Percentiles rank a stretch among this genome's conserved stretches.
phyloP scores from a whole-genome alignment of 2,113 vertebrate species.

The Carlito syrichta region DNA sequence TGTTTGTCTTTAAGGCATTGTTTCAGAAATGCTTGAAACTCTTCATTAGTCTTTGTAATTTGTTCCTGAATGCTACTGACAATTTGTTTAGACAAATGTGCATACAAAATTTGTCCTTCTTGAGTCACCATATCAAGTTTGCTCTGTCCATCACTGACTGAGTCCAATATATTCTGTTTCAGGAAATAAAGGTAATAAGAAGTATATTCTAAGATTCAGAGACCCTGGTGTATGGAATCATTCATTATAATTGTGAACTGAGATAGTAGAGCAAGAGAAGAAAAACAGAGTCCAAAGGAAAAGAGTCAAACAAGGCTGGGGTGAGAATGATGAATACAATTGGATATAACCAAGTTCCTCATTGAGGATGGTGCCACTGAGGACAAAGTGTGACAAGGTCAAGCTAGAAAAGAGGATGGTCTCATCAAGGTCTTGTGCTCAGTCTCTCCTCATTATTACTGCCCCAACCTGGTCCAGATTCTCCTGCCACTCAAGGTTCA shows the following conservation, averaged over 20 bases:
- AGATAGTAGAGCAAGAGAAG: background rate
- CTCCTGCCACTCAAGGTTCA: background rate
- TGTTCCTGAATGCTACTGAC: constrained; percentile 88
- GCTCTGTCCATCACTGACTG: constrained; percentile 83
- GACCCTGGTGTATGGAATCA: background rate
- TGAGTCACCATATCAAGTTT: constrained; percentile 86
- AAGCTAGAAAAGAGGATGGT: background rate
- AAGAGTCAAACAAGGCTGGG: background rate
- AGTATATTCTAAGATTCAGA: background rate
- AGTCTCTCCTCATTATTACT: background rate
- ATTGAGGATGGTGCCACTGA: background rate
- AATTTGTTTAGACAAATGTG: constrained; percentile 86
- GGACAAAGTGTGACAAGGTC: background rate
- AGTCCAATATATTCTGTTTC: constrained; percentile 85
- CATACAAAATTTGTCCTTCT: constrained; percentile 88
- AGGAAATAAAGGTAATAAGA: constrained; percentile 16
- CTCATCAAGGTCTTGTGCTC: background rate
- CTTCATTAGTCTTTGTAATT: constrained; percentile 87
- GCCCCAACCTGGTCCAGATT: background rate
- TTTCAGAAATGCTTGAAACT: constrained; percentile 87
- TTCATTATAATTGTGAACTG: background rate
- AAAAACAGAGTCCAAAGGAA: background rate
- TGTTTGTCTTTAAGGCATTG: constrained; percentile 86
- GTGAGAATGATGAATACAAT: background rate
- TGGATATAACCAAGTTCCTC: background rate